phyloP scores from a whole-genome alignment of 2,888 invertebrate species.

The Malthinus flaveolus region DNA sequence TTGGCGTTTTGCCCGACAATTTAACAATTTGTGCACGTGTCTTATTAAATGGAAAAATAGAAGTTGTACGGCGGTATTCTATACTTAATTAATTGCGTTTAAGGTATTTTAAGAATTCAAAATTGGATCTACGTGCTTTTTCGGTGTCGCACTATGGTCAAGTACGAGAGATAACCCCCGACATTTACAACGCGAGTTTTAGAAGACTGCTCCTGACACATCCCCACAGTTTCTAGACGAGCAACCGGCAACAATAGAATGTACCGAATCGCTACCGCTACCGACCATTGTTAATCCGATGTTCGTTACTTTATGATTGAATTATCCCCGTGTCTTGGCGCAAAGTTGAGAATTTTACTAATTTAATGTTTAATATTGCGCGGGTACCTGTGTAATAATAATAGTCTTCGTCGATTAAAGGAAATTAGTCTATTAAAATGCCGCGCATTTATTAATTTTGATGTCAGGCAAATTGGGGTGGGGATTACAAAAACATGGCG shows the following conservation, averaged over 20 bases:
- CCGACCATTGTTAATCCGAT: slow-evolving; percentile 32
- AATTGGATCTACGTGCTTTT: too few relatives aligned
- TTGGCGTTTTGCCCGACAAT: slow-evolving; percentile 3
- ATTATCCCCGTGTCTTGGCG: slow-evolving; percentile 34
- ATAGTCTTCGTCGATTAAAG: slow-evolving; percentile 33
- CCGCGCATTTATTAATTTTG: slow-evolving; percentile 37
- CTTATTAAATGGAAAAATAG: slow-evolving; percentile 3
- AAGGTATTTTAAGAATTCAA: too few relatives aligned
- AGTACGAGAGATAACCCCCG: not conserved
- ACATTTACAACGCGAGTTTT: slow-evolving; percentile 8
- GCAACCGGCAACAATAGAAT: slow-evolving; percentile 28
- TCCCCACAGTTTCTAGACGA: slow-evolving; percentile 25
- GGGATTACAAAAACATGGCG: slow-evolving; percentile 39
- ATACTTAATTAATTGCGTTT: too few relatives aligned
- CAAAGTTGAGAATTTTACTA: slow-evolving; percentile 28
- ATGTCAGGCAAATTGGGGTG: slow-evolving; percentile 30
- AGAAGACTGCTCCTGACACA: slow-evolving; percentile 22
- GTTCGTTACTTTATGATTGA: slow-evolving; percentile 34
- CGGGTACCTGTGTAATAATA: slow-evolving; percentile 36
- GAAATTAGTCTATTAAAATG: slow-evolving; percentile 37
- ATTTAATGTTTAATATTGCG: slow-evolving; percentile 31
- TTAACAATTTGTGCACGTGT: slow-evolving; percentile 6
- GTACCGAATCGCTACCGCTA: slow-evolving; percentile 25
- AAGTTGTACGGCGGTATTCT: not conserved
- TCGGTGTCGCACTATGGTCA: too few relatives aligned